Percentiles rank a stretch among this genome's conserved stretches.
Conservation (phyloP, 2,888 invertebrate species). For the Rugalucina vietnamica region DNA sequence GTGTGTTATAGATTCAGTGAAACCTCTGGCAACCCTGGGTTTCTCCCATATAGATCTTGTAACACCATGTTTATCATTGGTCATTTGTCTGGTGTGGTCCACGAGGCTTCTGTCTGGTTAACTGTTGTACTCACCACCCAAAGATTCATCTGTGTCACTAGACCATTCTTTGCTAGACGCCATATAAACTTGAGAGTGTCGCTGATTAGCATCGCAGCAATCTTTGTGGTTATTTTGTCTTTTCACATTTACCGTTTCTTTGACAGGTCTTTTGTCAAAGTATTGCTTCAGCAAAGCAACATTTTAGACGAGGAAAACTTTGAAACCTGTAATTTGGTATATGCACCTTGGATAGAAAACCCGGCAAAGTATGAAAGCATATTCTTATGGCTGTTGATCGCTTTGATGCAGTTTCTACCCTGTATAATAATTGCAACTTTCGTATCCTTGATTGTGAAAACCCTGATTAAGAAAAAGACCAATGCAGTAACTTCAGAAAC, state of each 20-base stretch:
- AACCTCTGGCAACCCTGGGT: background rate
- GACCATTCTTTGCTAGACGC: background rate
- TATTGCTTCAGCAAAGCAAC: too few species aligned
- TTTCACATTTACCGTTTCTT: constrained; percentile 1
- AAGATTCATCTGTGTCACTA: background rate
- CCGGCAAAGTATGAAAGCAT: background rate
- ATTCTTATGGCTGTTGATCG: background rate
- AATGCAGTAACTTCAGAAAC: too few species aligned
- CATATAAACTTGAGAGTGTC: background rate
- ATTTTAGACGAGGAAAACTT: background rate
- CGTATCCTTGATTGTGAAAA: background rate
- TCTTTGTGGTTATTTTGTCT: background rate
- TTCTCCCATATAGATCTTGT: background rate
- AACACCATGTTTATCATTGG: background rate
- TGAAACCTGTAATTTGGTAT: background rate
- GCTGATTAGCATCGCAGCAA: background rate
- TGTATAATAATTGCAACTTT: background rate
- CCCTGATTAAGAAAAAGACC: background rate
- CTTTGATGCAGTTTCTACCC: background rate
- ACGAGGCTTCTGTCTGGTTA: background rate
- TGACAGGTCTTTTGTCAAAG: background rate
- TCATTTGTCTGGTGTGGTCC: background rate
- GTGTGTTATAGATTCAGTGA: background rate
- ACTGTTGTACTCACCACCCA: background rate
- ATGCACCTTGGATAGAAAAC: background rate